phyloP scores from a whole-genome alignment of 2,888 invertebrate genomes.

The Lordiphosa andalusiaca region DNA sequence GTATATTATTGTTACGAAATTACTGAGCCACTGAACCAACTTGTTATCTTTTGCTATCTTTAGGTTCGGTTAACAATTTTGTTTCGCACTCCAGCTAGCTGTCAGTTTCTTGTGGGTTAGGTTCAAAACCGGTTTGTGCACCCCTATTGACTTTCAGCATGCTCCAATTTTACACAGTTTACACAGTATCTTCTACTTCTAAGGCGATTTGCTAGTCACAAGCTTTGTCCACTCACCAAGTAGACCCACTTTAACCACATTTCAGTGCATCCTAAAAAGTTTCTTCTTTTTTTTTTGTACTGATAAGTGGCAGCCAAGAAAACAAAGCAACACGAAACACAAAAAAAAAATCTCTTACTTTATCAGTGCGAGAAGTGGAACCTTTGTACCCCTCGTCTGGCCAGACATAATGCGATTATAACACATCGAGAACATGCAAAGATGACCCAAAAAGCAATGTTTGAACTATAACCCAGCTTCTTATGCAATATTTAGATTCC shows the following conservation, averaged over 20 bases:
- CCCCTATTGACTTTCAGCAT: too few species aligned
- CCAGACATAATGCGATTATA: conserved; percentile 31
- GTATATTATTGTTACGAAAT: too few species aligned
- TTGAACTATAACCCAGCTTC: conserved; percentile 7
- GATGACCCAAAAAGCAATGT: conserved; percentile 5
- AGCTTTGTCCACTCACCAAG: conserved; percentile 1
- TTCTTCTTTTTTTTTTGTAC: neutral
- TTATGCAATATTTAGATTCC: conserved; percentile 3
- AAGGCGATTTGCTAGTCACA: conserved; percentile 6
- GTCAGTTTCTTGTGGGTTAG: too few species aligned
- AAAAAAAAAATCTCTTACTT: conserved; percentile 23
- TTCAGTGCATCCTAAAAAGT: conserved; percentile 26
- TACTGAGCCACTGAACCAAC: too few species aligned
- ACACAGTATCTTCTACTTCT: neutral
- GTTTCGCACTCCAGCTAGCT: too few species aligned
- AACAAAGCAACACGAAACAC: conserved; percentile 11
- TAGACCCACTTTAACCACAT: conserved; percentile 28
- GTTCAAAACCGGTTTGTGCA: too few species aligned
- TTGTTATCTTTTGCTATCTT: too few species aligned
- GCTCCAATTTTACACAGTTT: too few species aligned
- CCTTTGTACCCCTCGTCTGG: conserved; percentile 35
- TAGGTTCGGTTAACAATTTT: too few species aligned
- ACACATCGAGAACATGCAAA: conserved; percentile 14
- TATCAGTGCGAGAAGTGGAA: conserved; percentile 32
- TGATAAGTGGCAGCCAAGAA: conserved; percentile 20